phyloP scores from a whole-genome alignment of 2,113 vertebrate genomes.

The Eclectus roratus region DNA sequence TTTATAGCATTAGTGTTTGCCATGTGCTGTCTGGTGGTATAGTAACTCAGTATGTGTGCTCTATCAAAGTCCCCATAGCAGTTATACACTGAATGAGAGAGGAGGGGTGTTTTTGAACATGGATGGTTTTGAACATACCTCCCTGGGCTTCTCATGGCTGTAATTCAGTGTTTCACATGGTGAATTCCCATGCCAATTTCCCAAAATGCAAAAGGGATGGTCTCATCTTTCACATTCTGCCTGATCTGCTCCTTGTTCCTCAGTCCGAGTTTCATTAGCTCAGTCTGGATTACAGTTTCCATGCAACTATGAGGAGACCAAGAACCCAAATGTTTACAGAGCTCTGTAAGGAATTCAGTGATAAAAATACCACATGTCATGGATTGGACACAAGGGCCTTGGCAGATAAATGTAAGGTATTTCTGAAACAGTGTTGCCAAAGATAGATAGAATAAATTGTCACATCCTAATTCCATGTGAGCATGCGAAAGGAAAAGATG shows the following conservation, averaged over 20 bases:
- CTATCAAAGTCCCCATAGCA: neutral
- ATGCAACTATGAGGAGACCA: neutral
- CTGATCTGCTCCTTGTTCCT: neutral
- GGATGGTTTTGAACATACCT: neutral
- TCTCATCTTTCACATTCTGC: neutral
- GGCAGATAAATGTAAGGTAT: neutral
- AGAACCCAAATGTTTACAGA: neutral
- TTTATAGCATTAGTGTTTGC: neutral
- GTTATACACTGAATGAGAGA: neutral
- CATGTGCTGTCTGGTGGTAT: neutral
- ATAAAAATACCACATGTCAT: neutral
- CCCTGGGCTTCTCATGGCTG: neutral
- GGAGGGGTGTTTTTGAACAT: neutral
- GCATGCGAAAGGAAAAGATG: neutral
- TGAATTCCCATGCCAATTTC: neutral
- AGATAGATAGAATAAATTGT: neutral
- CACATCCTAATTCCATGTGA: neutral
- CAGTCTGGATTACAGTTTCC: neutral
- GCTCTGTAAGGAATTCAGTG: neutral
- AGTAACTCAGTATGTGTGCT: neutral
- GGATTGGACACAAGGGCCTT: neutral
- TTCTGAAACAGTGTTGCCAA: neutral
- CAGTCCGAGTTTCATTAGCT: neutral
- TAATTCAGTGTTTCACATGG: neutral
- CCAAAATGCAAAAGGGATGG: neutral